A percentile compares a stretch with the other conserved stretches of the same genome.
phyloP scores from a whole-genome alignment of 2,113 vertebrate genomes.

The Gasterosteus nipponicus region DNA sequence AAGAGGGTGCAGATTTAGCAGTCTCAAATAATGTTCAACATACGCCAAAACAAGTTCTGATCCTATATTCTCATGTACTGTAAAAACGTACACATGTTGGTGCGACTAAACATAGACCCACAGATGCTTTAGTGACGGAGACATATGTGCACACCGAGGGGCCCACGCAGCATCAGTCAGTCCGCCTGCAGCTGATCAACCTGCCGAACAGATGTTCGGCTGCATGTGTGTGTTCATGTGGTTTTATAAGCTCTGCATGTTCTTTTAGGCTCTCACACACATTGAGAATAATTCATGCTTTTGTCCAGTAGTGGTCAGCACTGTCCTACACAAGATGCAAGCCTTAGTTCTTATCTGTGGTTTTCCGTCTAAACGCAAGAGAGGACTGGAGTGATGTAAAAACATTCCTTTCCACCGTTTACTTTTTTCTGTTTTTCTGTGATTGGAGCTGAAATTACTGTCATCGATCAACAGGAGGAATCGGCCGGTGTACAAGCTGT shows the following conservation, averaged over 20 bases:
- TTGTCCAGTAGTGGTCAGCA: constrained; percentile 59
- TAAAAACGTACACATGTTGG: not conserved
- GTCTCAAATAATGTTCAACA: constrained; percentile 3
- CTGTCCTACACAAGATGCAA: constrained; percentile 19
- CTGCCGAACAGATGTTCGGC: constrained; percentile 53
- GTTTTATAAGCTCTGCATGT: constrained; percentile 31
- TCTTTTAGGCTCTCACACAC: not conserved
- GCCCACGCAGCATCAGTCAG: constrained; percentile 50
- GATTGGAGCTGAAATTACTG: not conserved
- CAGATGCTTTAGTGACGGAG: constrained; percentile 60
- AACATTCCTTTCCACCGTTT: not conserved
- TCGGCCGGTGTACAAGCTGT: too few relatives aligned
- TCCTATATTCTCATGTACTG: not conserved
- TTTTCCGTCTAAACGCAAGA: not conserved
- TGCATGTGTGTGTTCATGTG: constrained; percentile 61
- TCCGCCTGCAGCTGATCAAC: constrained; percentile 47
- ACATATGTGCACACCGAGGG: constrained; percentile 57
- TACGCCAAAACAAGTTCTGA: constrained; percentile 1
- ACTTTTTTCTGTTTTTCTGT: not conserved
- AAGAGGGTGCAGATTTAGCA: not conserved
- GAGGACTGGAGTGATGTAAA: not conserved
- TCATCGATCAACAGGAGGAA: not conserved
- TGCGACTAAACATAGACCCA: constrained; percentile 5
- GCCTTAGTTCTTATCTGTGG: not conserved
- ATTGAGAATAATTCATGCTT: constrained; percentile 16